Conservation (phyloP, 2,113 vertebrate genomes). For the Antechinus flavipes region DNA sequence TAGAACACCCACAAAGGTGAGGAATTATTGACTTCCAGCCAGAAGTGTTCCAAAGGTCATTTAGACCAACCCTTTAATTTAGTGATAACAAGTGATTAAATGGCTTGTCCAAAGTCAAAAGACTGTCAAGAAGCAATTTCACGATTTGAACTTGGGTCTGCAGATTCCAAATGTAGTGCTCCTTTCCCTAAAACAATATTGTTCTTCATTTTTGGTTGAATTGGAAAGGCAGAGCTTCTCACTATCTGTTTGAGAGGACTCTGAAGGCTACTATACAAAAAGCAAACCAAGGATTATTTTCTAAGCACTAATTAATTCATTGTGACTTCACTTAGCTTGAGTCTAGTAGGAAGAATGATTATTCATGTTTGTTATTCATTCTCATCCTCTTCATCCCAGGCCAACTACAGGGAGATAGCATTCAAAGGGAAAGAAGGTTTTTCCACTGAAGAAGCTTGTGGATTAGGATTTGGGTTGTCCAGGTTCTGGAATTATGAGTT, state of each 20-base stretch:
- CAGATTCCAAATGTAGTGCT: background rate
- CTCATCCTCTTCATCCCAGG: conserved; percentile 14
- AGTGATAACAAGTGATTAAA: background rate
- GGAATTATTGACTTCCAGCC: background rate
- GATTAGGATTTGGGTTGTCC: background rate
- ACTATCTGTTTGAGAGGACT: background rate
- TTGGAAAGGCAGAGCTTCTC: background rate
- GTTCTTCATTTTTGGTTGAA: background rate
- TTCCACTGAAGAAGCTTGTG: background rate
- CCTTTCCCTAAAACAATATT: background rate
- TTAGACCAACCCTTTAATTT: background rate
- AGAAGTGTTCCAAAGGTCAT: background rate
- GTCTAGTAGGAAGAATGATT: background rate
- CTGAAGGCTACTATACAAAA: background rate
- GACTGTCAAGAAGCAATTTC: background rate
- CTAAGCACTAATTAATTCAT: conserved; percentile 52
- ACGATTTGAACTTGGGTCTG: background rate
- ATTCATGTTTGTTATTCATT: conserved; percentile 33
- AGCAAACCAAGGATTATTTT: conserved; percentile 31
- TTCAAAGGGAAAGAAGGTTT: background rate
- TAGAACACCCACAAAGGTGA: background rate
- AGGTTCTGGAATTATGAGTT: background rate
- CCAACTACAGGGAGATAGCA: background rate
- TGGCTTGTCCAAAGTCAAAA: background rate
- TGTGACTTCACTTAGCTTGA: background rate